A percentile compares a stretch with the other conserved stretches of the same genome.
These are phyloP conservation scores for Cyclophora punctaria DNA, from an alignment of 2,888 invertebrate genomes.

Conservation along the genomic window DNA sequence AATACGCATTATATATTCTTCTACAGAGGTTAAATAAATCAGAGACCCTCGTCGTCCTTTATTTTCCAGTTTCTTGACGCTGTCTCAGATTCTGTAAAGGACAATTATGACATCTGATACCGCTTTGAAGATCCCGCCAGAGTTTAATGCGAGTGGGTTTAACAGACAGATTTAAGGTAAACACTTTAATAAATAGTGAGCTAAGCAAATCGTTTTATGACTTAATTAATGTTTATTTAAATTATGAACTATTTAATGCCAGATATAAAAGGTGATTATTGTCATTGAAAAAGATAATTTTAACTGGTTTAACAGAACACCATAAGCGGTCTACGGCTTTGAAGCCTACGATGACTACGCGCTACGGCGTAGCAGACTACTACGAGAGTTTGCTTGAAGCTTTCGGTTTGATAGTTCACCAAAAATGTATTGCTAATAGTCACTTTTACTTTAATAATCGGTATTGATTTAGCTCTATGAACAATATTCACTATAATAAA, in stretches of 20 bases:
- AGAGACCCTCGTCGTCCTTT: conserved; percentile 16
- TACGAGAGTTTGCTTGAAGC: neutral
- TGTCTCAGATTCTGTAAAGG: conserved; percentile 25
- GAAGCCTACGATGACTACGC: too few relatives aligned
- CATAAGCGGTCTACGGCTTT: too few relatives aligned
- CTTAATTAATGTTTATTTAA: neutral
- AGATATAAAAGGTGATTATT: too few relatives aligned
- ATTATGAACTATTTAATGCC: neutral
- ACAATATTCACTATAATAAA: neutral
- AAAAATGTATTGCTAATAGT: neutral
- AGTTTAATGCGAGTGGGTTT: conserved; percentile 22
- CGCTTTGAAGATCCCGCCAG: conserved; percentile 34
- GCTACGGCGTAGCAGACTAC: neutral
- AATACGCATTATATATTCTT: too few relatives aligned
- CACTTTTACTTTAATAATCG: neutral
- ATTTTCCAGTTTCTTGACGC: conserved; percentile 7
- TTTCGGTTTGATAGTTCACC: neutral
- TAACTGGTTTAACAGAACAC: too few relatives aligned
- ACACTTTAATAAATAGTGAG: conserved; percentile 18
- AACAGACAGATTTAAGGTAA: conserved; percentile 26
- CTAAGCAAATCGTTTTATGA: too few relatives aligned
- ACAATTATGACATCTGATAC: conserved; percentile 45
- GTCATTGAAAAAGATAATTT: too few relatives aligned
- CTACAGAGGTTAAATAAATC: conserved; percentile 14
- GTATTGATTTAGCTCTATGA: neutral